These are phyloP conservation scores for Branchipolynoe longqiensis DNA, from an alignment of 2,888 invertebrate genomes.

Conservation along the genomic window DNA sequence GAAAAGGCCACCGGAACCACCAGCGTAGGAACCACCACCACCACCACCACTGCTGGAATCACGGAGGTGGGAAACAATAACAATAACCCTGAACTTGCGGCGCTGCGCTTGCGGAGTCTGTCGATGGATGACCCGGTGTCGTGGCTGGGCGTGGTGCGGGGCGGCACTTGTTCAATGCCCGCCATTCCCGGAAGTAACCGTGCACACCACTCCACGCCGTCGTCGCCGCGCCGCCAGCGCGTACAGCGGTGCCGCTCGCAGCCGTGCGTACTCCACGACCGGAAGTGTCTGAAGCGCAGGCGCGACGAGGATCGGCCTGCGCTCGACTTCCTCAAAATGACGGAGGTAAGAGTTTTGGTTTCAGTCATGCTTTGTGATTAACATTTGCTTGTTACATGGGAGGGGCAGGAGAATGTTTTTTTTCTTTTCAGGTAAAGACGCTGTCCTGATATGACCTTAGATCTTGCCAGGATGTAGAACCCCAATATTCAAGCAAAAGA, in stretches of 20 bases:
- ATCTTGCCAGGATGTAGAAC: too few relatives aligned
- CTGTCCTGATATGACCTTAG: too few relatives aligned
- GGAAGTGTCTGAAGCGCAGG: constrained; percentile 76
- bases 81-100: constrained; percentile 34
- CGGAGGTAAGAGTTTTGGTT: constrained; percentile 79
- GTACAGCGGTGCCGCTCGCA: constrained; percentile 80
- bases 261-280: constrained; percentile 78
- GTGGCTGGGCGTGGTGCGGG: not conserved
- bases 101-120: constrained; percentile 75
- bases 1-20: constrained; percentile 37
- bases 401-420: too few relatives aligned
- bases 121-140: constrained; percentile 75
- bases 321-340: constrained; percentile 80
- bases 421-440: too few relatives aligned
- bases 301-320: constrained; percentile 77
- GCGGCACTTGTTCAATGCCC: constrained; percentile 58
- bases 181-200: constrained; percentile 7
- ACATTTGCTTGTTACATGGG: too few relatives aligned
- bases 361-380: too few relatives aligned
- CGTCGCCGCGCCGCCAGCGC: constrained; percentile 69
- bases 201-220: constrained; percentile 62
- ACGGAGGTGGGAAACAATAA: constrained; percentile 37
- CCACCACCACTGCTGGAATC: not conserved
- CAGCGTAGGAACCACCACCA: not conserved
- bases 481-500: too few relatives aligned